Evolutionary conservation across 2,797 vertebrate species (phyloP), one percentile per base, ranked within the genome.

Genomic region (Pelochelys cantorii): DNA sequence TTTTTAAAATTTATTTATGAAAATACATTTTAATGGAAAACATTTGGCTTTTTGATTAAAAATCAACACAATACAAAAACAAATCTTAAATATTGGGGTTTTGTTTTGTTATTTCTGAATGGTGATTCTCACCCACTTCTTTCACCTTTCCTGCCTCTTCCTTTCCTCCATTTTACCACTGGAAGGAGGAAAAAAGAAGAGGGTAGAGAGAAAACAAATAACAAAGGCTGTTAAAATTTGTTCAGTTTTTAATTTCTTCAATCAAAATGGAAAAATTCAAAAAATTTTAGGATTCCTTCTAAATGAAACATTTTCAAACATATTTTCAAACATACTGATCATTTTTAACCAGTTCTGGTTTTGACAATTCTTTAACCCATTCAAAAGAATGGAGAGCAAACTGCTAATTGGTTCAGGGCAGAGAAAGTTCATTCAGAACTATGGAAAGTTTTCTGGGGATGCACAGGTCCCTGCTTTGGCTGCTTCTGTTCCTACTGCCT

Each of bases 231-330:
- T 42, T 74, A 10, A 81, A 79, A 37, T 0, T 1, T 77, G 56
- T 1, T 6, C 3, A 18, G 31, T 68, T 68, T 34, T 68, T 18
- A 34, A 18, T 37, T 37, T 37, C 11, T 74, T 74, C 42, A 11
- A 42, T 42, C 34, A 74, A 42, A 74, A 74, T 42, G 11, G 71
- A 87, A 27, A 0, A 0, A 4, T 2, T 37, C 1, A 34, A 1
- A 15, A 12, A 2, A 0, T 1, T 4, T 5, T 13, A 31, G 20
- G 15, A 37, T 27, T 37, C 15, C 34, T 56, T 65, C 23, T 10
- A 65, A 65, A 65, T 37, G 22, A 37, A 74, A 74, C 20, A 23
- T 22, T 37, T 22, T 71, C 68, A 23, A 9, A 37, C n/a, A n/a
- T 20, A 8, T 71, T 71, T 68, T 71, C n/a, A 71, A 74, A 34